These are phyloP conservation scores for Ictidomys tridecemlineatus DNA, from an alignment of 2,113 vertebrate genomes.

Conservation along the genomic window DNA sequence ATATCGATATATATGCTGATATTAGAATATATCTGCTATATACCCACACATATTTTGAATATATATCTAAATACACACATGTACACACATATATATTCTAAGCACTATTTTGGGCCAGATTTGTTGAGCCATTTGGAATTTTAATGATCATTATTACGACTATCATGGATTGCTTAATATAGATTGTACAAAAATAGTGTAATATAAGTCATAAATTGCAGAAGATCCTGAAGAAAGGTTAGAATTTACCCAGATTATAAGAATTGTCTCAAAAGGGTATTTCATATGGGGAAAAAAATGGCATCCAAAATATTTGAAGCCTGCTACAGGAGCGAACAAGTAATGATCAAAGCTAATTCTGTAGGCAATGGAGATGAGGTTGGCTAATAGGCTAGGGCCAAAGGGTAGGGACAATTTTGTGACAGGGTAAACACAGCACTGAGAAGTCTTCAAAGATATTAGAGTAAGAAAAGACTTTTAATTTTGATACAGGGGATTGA, in stretches of 20 bases:
- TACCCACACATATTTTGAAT: not conserved
- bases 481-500: too few relatives aligned
- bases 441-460: not conserved
- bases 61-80: not conserved
- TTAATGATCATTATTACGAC: not conserved
- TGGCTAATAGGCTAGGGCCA: not conserved
- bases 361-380: not conserved
- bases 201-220: not conserved
- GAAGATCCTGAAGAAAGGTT: not conserved
- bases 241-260: not conserved
- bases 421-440: not conserved
- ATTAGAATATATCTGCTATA: not conserved
- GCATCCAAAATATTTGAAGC: not conserved
- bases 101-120: not conserved
- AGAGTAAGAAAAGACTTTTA: not conserved
- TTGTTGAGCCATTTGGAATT: not conserved
- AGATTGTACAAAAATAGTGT: not conserved
- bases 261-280: not conserved
- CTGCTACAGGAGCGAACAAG: not conserved
- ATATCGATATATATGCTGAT: not conserved
- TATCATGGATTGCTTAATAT: not conserved
- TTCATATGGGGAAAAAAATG: not conserved
- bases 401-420: not conserved
- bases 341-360: not conserved
- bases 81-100: not conserved